Base-by-base conservation (phyloP, 2,113 vertebrate genomes). In the Nipponia nippon region DNA sequence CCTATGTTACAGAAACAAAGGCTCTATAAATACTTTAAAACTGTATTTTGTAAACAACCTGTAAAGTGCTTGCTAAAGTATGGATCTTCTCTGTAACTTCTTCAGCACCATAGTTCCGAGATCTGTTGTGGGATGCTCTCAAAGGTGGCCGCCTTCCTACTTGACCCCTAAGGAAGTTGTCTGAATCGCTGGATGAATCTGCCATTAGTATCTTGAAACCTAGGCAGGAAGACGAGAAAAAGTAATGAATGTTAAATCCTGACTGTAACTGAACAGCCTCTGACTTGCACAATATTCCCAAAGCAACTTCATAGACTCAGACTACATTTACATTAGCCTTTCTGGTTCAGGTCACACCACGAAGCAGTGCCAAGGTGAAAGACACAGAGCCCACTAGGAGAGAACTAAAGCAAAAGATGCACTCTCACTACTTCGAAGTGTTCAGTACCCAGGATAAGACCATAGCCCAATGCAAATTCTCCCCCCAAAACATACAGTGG, bases 21-120 rank as follows among this genome's bases (percentile, higher is more conserved):
- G 17, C 34, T 16, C 30, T 40, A 49, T 9, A 82, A 71, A 88
- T 25, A 67, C 17, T 89, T 91, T 32, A 76, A 66, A 70, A 63
- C 4, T 2, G 0, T 19, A 58, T 79, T 71, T 89, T 56, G 22
- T 44, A 66, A 85, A 86, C 79, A 95, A 99, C 99, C 99, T 99
- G 98, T 95, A 99, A 98, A 94, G 99, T 99, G 97, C 93, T 98
- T 55, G 99, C 98, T 96, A 99, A 98, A 20, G 98, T 98, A 93
- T 98, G 98, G 91, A 99, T 99, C 97, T 99, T 99, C 87, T 98
- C 97, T 1, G 99, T 98, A 88, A 99, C 98, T 72, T 98, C 98
- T 66, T 89, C 96, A 70, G 96, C 87, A 76, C 93, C 95, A 56
- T 80, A 92, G 82, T 55, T 96, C 91, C 59, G 84, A 87, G 94